Conservation (phyloP, 2,888 invertebrate genomes). For the Buathra laborator region DNA sequence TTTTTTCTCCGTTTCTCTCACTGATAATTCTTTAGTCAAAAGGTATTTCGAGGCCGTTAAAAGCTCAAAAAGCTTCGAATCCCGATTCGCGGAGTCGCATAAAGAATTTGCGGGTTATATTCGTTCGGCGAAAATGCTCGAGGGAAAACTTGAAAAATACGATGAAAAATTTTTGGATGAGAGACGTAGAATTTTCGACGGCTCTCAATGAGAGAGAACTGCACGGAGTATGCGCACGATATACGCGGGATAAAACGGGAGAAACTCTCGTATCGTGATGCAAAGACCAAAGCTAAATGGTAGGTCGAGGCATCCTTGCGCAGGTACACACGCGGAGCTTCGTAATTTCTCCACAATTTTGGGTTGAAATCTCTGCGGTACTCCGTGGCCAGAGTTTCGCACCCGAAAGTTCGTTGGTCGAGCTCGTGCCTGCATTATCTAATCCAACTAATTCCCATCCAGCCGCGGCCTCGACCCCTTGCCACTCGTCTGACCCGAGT, state of each 20-base stretch:
- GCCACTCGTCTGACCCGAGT: slow-evolving; percentile 26
- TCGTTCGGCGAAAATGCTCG: neutral
- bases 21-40: slow-evolving; percentile 39
- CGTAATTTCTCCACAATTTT: slow-evolving; percentile 67
- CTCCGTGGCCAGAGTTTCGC: slow-evolving; percentile 67
- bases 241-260: slow-evolving; percentile 35
- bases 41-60: slow-evolving; percentile 23
- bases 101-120: neutral
- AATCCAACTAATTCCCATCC: slow-evolving; percentile 72
- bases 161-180: neutral
- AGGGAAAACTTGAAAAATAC: neutral
- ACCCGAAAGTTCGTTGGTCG: slow-evolving; percentile 71
- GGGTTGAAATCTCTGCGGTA: slow-evolving; percentile 63
- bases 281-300: slow-evolving; percentile 35
- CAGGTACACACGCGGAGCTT: slow-evolving; percentile 31
- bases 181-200: neutral
- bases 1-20: slow-evolving; percentile 5
- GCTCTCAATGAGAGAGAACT: neutral
- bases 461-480: slow-evolving; percentile 27
- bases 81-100: slow-evolving; percentile 4
- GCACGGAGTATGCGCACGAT: neutral
- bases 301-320: slow-evolving; percentile 44
- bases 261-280: slow-evolving; percentile 45
- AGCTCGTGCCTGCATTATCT: slow-evolving; percentile 78
- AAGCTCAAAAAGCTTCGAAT: slow-evolving; percentile 21